Conservation (phyloP, 2,888 invertebrate genomes). For the Oscheius myriophilus region DNA sequence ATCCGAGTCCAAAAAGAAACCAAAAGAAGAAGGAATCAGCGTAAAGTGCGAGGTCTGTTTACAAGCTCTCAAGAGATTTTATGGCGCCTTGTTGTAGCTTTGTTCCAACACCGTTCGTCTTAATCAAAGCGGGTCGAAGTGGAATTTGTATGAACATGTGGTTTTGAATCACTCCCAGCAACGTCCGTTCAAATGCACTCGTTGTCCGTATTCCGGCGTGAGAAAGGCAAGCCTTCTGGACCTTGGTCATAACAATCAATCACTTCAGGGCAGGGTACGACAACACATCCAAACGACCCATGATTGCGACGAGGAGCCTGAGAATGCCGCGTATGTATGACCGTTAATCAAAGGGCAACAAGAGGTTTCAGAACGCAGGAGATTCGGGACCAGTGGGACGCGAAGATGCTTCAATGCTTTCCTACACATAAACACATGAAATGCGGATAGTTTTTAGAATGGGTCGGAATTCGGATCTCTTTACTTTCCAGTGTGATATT, state of each 20-base stretch:
- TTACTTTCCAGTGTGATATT: no score
- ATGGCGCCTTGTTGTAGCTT: constrained; percentile 22
- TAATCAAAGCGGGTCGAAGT: constrained; percentile 43
- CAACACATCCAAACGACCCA: constrained; percentile 39
- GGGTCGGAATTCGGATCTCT: no score
- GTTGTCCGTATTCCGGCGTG: constrained; percentile 36
- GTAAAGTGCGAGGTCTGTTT: constrained; percentile 18
- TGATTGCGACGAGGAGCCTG: constrained; percentile 31
- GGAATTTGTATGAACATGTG: constrained; percentile 48
- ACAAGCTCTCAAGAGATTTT: background rate
- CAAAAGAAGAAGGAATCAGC: constrained; percentile 13
- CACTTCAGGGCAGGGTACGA: constrained; percentile 31
- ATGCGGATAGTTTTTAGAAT: background rate
- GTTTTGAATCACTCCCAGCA: constrained; percentile 41
- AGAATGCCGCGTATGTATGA: constrained; percentile 32
- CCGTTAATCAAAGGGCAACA: background rate
- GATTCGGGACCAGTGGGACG: constrained; percentile 34
- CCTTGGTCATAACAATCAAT: background rate
- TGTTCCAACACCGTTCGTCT: constrained; percentile 34
- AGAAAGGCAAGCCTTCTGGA: constrained; percentile 24
- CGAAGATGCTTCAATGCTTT: constrained; percentile 39
- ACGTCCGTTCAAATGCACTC: constrained; percentile 39
- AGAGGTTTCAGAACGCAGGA: constrained; percentile 38
- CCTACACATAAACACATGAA: constrained; percentile 38
- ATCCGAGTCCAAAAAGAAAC: constrained; percentile 10